A percentile compares a stretch with the other conserved stretches of the same genome.
phyloP scores from a whole-genome alignment of 2,797 vertebrate genomes.

The Phrynocephalus vlangalii region DNA sequence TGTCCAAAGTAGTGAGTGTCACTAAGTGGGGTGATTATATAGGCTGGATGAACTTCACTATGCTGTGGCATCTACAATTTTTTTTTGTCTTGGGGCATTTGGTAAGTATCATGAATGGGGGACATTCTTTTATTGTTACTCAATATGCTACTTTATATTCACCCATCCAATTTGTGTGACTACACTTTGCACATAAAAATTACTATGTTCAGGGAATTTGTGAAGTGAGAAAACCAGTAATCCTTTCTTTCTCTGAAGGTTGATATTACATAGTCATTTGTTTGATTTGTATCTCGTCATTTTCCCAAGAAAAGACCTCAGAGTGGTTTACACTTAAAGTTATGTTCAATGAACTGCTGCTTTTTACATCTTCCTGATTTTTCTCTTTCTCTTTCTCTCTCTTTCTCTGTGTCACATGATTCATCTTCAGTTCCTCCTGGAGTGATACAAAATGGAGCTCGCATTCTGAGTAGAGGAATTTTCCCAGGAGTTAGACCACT shows the following conservation, averaged over 20 bases:
- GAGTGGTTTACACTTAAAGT: too few species aligned
- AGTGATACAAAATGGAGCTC: conserved; percentile 94
- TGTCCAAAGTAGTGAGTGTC: too few species aligned
- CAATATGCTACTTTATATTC: not conserved
- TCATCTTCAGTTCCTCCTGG: conserved; percentile 87
- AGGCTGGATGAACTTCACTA: not conserved
- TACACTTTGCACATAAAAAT: not conserved
- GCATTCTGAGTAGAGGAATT: conserved; percentile 91
- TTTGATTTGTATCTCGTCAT: too few species aligned
- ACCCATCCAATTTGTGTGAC: conserved; percentile 18
- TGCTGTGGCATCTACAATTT: not conserved
- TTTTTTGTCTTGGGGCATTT: not conserved
- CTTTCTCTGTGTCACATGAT: conserved; percentile 19
- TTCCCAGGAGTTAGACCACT: conserved; percentile 93
- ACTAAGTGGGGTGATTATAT: too few species aligned
- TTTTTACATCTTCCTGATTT: conserved; percentile 13
- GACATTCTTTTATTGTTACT: not conserved
- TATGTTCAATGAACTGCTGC: conserved; percentile 22
- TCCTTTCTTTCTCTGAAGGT: conserved; percentile 7
- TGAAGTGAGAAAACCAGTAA: conserved; percentile 43
- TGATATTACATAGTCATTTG: not conserved
- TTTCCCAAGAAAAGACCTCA: too few species aligned
- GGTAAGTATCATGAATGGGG: conserved; percentile 13
- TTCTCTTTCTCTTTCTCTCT: conserved; percentile 3
- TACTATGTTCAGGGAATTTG: not conserved